A percentile compares a stretch with the other conserved stretches of the same genome.
Evolutionary conservation across 2,113 vertebrate species (phyloP).

Genomic region (Lepisosteus osseus): DNA sequence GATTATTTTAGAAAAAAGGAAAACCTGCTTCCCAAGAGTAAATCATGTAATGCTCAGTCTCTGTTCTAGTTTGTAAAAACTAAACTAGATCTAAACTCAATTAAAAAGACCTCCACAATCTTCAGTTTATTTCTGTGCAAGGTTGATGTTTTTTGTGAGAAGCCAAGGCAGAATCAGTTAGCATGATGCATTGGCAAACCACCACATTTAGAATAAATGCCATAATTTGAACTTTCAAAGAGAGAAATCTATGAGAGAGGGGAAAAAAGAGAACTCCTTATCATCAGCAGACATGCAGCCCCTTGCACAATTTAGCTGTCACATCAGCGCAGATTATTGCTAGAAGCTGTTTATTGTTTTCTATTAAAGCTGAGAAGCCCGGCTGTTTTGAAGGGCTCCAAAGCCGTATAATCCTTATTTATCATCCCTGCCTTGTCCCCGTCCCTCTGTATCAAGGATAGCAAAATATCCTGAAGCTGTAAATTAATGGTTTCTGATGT

Average conservation of each 20-base stretch:
- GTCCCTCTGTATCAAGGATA: slow-evolving; percentile 20
- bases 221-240: too few species aligned
- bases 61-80: too few species aligned
- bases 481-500: slow-evolving; percentile 40
- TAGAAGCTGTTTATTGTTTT: slow-evolving; percentile 43
- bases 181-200: too few species aligned
- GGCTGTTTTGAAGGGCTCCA: slow-evolving; percentile 18
- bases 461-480: slow-evolving; percentile 37
- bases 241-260: slow-evolving; percentile 18
- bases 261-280: slow-evolving; percentile 42
- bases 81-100: too few species aligned
- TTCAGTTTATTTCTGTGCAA: too few species aligned
- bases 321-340: slow-evolving; percentile 41
- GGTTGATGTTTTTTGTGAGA: too few species aligned
- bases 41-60: too few species aligned
- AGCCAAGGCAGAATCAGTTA: too few species aligned
- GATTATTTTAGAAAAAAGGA: too few species aligned
- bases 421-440: slow-evolving; percentile 18
- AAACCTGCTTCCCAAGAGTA: too few species aligned
- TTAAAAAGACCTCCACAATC: too few species aligned
- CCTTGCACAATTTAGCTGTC: slow-evolving; percentile 48
- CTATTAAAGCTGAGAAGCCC: slow-evolving; percentile 18
- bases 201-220: too few species aligned
- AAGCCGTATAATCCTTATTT: slow-evolving; percentile 48
- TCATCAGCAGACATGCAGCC: slow-evolving; percentile 40